Base-by-base conservation (phyloP, 2,797 vertebrate genomes). In the Pseudomugil gertrudae region DNA sequence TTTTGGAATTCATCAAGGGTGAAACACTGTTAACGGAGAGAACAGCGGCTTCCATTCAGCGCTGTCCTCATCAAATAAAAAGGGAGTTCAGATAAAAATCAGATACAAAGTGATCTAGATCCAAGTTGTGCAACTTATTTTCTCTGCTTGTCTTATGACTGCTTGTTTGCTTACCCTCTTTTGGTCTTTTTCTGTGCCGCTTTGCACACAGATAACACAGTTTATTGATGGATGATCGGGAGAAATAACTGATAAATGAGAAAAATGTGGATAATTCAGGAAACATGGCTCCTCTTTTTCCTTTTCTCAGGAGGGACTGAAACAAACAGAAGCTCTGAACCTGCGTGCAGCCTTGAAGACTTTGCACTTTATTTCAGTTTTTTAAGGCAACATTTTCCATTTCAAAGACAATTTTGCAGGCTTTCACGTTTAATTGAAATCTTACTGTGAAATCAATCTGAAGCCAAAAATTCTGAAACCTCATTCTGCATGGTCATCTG, bases 41-140 rank as follows among this genome's bases (percentile, higher is more conserved):
- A 82, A 89, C 83, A 87, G 78, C 54, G 38, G 66, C 61, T 38
- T 59, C 79, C 57, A 78, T 89, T 87, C 84, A 83, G 40, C 4
- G 0, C 59, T 2, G 65, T 60, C 52, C 53, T 51, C 43, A 0
- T 57, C 61, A 38, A 80, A 80, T 55, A n/a, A 76, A 58, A 76
- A 43, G 21, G 15, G 7, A 53, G 61, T 55, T 75, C 64, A 21
- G 77, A 86, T 74, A 66, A 19, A 75, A 78, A 85, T 79, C 72
- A 52, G 60, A 72, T 4, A 52, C 52, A 54, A 72, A 74, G 59
- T 45, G 23, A 75, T 79, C 70, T 77, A 1, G 5, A 77, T 72
- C 66, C 21, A 29, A 69, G 35, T 74, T 50, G 50, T 61, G 79
- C 10, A 61, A 61, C 60, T 76, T 54, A 32, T 79, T 79, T 72